These are phyloP conservation scores for Otus scops DNA, from an alignment of 2,797 vertebrate species.

Conservation along the genomic window DNA sequence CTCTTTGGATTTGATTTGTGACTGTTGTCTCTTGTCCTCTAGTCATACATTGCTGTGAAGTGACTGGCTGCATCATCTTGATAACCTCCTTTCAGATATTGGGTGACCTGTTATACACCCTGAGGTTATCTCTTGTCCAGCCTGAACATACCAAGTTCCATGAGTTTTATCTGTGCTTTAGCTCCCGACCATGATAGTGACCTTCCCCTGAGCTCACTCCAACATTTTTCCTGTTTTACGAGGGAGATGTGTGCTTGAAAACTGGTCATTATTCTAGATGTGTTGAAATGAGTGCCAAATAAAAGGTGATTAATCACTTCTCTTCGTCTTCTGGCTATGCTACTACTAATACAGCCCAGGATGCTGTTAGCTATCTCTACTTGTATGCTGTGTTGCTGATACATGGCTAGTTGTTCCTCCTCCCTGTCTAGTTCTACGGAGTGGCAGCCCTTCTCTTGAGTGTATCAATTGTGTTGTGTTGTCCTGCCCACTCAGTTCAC, in stretches of 20 bases:
- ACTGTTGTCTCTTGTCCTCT: neutral
- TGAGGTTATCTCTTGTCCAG: neutral
- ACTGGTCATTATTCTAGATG: neutral
- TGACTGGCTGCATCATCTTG: neutral
- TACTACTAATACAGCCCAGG: neutral
- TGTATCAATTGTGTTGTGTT: neutral
- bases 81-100: neutral
- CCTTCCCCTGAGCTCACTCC: neutral
- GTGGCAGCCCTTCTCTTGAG: neutral
- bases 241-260: neutral
- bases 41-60: neutral
- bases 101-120: rapidly evolving
- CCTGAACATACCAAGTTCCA: neutral
- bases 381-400: neutral
- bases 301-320: neutral
- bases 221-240: neutral
- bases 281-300: neutral
- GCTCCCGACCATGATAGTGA: rapidly evolving
- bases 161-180: neutral
- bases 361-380: neutral
- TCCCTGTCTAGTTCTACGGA: neutral
- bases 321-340: neutral
- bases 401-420: neutral
- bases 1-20: neutral
- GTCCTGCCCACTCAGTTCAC: rapidly evolving